These are phyloP conservation scores for Pipistrellus pygmaeus DNA, from an alignment of 2,797 vertebrate genomes.

Conservation along the genomic window DNA sequence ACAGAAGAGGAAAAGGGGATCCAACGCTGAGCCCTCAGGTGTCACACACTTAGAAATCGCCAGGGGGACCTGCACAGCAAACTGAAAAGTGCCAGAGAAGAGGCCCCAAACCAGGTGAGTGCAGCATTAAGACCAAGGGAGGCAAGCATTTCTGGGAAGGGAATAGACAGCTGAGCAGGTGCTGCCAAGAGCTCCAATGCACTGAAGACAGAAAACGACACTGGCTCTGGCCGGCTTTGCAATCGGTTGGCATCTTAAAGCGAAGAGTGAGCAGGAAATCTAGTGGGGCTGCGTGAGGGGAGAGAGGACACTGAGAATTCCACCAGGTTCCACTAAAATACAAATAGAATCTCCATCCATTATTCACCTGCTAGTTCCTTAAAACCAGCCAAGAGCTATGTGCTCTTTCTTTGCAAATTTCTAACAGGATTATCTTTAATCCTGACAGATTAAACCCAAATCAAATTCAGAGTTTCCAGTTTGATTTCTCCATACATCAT, in stretches of 20 bases:
- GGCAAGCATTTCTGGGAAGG: background rate
- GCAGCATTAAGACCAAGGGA: background rate
- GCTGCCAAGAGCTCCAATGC: background rate
- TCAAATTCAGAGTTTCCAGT: background rate
- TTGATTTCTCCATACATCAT: slow-evolving; percentile 6
- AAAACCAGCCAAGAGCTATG: background rate
- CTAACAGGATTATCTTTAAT: slow-evolving; percentile 16
- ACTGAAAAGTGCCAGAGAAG: background rate
- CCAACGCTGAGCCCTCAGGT: background rate
- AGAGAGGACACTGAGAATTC: background rate
- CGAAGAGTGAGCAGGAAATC: background rate
- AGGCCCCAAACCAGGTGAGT: background rate
- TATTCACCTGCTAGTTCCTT: slow-evolving; percentile 4
- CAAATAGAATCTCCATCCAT: background rate
- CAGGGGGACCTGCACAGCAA: background rate
- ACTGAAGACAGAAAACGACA: background rate
- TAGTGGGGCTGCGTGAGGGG: background rate
- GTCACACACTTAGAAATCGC: background rate
- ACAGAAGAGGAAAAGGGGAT: background rate
- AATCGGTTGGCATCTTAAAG: background rate
- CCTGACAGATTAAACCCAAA: slow-evolving; percentile 32
- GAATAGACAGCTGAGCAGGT: background rate
- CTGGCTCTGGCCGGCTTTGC: background rate
- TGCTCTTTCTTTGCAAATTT: background rate
- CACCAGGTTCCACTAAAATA: background rate